Evolutionary conservation across 1,140 invertebrate species (phyloP).

Genomic region (Agrilus planipennis): DNA sequence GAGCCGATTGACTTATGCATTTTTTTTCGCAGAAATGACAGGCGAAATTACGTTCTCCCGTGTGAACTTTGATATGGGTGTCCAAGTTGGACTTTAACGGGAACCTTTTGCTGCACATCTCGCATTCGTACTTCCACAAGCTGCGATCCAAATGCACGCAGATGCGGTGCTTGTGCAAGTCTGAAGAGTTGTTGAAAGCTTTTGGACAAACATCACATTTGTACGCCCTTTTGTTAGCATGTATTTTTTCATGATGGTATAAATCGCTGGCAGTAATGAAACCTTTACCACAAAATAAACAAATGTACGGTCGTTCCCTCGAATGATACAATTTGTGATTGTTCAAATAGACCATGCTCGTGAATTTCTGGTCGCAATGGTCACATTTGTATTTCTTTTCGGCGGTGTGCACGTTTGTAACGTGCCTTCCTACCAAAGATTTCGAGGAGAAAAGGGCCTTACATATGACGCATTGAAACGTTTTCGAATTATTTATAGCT

Average conservation of each 20-base stretch:
- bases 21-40: conserved; percentile 26
- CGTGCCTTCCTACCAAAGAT: conserved; percentile 19
- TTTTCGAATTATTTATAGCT: too few species aligned
- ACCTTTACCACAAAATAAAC: conserved; percentile 54
- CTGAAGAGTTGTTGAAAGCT: conserved; percentile 25
- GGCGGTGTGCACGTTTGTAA: conserved; percentile 39
- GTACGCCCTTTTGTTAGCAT: conserved; percentile 22
- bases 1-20: conserved; percentile 18
- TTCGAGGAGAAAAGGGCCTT: conserved; percentile 15
- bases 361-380: conserved; percentile 64
- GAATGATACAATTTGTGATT: conserved; percentile 55
- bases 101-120: conserved; percentile 17
- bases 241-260: conserved; percentile 26
- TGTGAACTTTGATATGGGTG: conserved; percentile 24
- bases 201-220: conserved; percentile 21
- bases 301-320: conserved; percentile 49
- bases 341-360: conserved; percentile 50
- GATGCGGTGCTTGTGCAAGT: conserved; percentile 25
- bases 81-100: conserved; percentile 24
- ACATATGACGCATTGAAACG: conserved; percentile 17
- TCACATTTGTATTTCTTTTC: conserved; percentile 50
- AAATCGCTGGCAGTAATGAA: conserved; percentile 38
- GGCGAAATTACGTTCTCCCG: conserved; percentile 27
- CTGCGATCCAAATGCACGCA: conserved; percentile 21
- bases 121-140: conserved; percentile 22